phyloP scores from a whole-genome alignment of 2,888 invertebrate genomes.

The Euproctis similis region DNA sequence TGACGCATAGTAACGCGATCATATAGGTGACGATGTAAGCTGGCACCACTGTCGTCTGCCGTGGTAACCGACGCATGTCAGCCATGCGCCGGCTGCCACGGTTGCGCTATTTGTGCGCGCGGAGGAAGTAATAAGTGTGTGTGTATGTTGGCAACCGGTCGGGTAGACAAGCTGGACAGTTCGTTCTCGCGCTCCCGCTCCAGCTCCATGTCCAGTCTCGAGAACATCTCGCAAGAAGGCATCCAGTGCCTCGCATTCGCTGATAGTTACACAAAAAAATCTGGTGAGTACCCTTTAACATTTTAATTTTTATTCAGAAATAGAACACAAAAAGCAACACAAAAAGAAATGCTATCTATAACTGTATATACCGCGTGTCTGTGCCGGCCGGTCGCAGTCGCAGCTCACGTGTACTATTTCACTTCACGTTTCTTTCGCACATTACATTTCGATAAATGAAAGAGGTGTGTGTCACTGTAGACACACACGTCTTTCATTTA shows the following conservation, averaged over 20 bases:
- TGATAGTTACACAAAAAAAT: conserved; percentile 95
- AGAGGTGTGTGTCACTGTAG: no score
- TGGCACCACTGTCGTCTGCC: background rate
- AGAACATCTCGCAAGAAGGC: conserved; percentile 96
- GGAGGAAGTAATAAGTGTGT: conserved; percentile 48
- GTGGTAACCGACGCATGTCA: background rate
- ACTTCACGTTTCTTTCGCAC: no score
- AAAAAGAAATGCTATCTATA: no score
- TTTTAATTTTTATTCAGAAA: no score
- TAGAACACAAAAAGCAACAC: no score
- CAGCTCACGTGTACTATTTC: no score
- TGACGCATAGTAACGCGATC: background rate
- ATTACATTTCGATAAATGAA: no score
- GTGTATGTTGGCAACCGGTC: conserved; percentile 72
- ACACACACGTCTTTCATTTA: no score
- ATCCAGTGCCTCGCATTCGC: conserved; percentile 97
- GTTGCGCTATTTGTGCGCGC: conserved; percentile 5
- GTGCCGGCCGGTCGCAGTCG: no score
- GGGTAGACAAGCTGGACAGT: conserved; percentile 96
- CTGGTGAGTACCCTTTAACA: conserved; percentile 84
- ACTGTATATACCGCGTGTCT: no score
- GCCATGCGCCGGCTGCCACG: background rate
- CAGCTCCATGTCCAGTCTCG: conserved; percentile 98
- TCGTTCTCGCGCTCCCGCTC: conserved; percentile 97
- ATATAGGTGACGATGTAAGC: no score